Conservation (phyloP, 2,888 invertebrate species). For the Cephus sareptanus region DNA sequence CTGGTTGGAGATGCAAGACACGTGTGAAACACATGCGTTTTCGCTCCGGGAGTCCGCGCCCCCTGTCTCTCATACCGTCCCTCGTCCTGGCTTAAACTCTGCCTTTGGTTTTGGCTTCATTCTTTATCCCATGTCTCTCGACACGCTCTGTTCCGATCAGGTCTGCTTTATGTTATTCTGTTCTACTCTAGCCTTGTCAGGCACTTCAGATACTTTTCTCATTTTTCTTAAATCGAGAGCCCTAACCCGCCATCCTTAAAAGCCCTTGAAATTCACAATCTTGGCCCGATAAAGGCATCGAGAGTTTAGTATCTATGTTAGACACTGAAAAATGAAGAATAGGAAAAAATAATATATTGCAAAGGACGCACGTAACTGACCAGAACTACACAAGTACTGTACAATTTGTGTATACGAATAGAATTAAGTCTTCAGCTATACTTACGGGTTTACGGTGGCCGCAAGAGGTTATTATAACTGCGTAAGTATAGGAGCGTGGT, state of each 20-base stretch:
- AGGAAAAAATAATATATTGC: no score
- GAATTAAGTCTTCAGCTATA: neutral
- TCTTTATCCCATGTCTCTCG: neutral
- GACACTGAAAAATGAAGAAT: neutral
- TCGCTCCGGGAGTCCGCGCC: conserved; percentile 44
- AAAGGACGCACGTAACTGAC: neutral
- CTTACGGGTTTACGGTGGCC: neutral
- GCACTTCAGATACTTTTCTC: neutral
- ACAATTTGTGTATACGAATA: neutral
- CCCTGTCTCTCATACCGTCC: conserved; percentile 27
- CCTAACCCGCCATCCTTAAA: neutral
- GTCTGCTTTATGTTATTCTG: neutral
- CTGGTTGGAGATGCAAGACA: conserved; percentile 30
- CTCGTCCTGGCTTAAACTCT: conserved; percentile 1
- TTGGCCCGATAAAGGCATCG: neutral
- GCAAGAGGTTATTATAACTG: neutral
- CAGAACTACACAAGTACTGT: neutral
- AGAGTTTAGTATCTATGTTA: neutral
- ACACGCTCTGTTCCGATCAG: neutral
- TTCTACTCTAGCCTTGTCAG: neutral
- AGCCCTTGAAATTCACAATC: neutral
- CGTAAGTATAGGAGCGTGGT: neutral
- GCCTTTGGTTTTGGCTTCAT: neutral
- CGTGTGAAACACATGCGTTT: conserved; percentile 46
- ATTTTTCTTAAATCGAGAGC: neutral